These are phyloP conservation scores for Triplophysa yarkandensis DNA, from an alignment of 2,797 vertebrate genomes.

Conservation along the genomic window DNA sequence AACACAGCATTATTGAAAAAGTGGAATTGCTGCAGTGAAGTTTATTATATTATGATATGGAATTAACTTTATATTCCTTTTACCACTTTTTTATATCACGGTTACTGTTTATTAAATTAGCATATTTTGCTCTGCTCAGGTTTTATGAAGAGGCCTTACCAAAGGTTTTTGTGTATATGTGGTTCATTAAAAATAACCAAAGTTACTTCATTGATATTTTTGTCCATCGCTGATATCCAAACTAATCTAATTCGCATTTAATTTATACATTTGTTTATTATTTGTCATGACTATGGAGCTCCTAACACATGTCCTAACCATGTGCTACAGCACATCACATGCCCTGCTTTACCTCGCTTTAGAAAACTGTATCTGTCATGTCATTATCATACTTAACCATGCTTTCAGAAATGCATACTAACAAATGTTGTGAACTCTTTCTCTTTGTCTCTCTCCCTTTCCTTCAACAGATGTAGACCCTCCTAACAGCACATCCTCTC, in stretches of 20 bases:
- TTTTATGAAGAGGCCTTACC: not conserved
- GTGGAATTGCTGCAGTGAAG: too few relatives aligned
- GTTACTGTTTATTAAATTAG: too few relatives aligned
- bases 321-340: too few relatives aligned
- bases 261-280: too few relatives aligned
- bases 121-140: not conserved
- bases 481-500: slow-evolving; percentile 11
- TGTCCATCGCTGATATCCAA: too few relatives aligned
- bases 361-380: not conserved
- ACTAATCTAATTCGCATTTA: too few relatives aligned
- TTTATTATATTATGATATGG: too few relatives aligned
- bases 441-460: slow-evolving; percentile 16
- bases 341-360: not conserved
- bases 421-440: slow-evolving; percentile 10
- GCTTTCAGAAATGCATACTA: not conserved
- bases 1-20: too few relatives aligned
- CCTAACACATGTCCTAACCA: too few relatives aligned
- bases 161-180: not conserved
- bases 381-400: slow-evolving; percentile 13
- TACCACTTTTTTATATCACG: too few relatives aligned
- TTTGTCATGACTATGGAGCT: too few relatives aligned
- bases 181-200: not conserved
- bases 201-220: not conserved
- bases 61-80: too few relatives aligned
- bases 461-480: slow-evolving; percentile 53